Conservation (phyloP, 2,797 vertebrate species). For the Anguilla marmorata region DNA sequence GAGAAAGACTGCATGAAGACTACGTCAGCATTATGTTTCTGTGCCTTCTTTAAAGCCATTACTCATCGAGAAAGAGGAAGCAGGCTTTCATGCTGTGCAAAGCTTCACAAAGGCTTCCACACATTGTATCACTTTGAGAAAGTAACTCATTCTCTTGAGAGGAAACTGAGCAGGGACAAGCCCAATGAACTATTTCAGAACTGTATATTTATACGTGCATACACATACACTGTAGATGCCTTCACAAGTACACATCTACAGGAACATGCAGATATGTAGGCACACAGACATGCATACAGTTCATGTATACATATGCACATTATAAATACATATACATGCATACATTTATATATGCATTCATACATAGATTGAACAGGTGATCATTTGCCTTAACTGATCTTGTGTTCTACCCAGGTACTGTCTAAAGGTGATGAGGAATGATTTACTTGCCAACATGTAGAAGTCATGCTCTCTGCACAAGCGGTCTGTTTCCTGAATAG, state of each 20-base stretch:
- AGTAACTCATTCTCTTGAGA: conserved; percentile 1
- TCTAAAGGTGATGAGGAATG: conserved; percentile 54
- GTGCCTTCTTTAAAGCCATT: background rate
- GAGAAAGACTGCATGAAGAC: conserved; percentile 5
- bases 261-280: background rate
- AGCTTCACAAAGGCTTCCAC: conserved; percentile 29
- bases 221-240: background rate
- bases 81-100: background rate
- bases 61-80: background rate
- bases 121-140: conserved; percentile 30
- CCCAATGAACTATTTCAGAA: background rate
- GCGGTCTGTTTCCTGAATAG: conserved; percentile 53
- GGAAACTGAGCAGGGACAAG: conserved; percentile 23
- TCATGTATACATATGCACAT: background rate
- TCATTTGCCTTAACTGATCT: background rate
- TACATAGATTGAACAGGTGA: background rate
- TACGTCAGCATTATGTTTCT: background rate
- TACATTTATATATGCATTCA: background rate
- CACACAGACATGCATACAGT: background rate
- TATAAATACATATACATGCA: background rate
- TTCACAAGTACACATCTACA: background rate
- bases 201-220: background rate
- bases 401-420: background rate
- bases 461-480: conserved; percentile 77
- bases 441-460: conserved; percentile 95